These are phyloP conservation scores for Leptoclinus maculatus DNA, from an alignment of 2,797 vertebrate genomes.

Conservation along the genomic window DNA sequence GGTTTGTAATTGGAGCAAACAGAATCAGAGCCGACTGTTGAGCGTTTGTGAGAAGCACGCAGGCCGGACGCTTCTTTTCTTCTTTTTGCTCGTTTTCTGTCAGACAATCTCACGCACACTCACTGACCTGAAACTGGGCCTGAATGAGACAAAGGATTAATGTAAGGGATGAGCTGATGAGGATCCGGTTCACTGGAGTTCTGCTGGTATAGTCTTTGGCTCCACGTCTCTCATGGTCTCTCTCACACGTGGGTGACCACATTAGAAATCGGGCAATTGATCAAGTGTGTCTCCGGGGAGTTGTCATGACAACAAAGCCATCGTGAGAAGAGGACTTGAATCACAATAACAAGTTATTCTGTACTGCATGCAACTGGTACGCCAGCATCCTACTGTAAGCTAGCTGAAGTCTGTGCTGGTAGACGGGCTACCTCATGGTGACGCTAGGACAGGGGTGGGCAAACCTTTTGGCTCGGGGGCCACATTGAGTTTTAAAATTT, in stretches of 20 bases:
- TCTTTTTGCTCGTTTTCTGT: constrained; percentile 18
- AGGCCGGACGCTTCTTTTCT: constrained; percentile 23
- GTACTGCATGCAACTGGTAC: background rate
- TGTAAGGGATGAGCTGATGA: constrained; percentile 41
- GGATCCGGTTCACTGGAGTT: constrained; percentile 37
- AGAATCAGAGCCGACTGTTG: constrained; percentile 43
- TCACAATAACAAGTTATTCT: background rate
- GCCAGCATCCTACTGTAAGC: background rate
- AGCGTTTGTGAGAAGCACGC: constrained; percentile 41
- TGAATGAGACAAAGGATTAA: constrained; percentile 41
- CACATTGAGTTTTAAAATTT: no score
- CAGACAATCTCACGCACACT: constrained; percentile 34
- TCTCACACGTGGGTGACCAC: constrained; percentile 30
- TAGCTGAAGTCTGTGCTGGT: background rate
- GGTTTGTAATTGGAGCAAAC: constrained; percentile 14
- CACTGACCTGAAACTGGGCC: constrained; percentile 53
- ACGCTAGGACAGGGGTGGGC: no score
- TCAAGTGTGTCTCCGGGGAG: constrained; percentile 20
- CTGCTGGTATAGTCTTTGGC: background rate
- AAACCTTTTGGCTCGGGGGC: no score
- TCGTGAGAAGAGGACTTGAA: constrained; percentile 13
- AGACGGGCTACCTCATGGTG: background rate
- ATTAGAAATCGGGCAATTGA: constrained; percentile 20
- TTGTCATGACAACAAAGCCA: constrained; percentile 39
- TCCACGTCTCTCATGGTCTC: background rate